Base-by-base conservation (phyloP, 2,113 vertebrate genomes). In the Dinomys branickii region DNA sequence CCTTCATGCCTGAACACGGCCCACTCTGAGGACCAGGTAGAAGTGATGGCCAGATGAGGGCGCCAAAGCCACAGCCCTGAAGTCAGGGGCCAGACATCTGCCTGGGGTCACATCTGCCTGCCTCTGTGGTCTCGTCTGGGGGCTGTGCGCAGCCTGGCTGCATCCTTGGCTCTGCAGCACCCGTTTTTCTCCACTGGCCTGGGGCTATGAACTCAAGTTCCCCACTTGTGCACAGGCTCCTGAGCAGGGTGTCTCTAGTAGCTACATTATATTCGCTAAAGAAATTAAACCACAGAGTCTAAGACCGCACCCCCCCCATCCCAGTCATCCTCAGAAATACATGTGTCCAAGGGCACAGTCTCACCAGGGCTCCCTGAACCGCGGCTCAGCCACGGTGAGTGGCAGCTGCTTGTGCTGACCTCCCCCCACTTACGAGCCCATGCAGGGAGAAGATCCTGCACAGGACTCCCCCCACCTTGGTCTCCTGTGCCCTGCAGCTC, bases 131-230 rank as follows among this genome's bases (percentile, higher is more conserved):
- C 61, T n/a, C 13, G 33, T 13, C 59, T 9, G 59, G 10, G 59
- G n/a, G 41, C 84, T 4, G 6, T 3, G 0, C 0, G 0, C 0
- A 47, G 2, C 63, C 35, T 16, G 5, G 28, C 81, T 20, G 3
- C 35, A 0, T 13, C 1, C 7, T 35, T 16, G 67, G 47, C 30
- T 9, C 7, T 56, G 38, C 33, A 19, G 26, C 28, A 0, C 47
- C 8, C 47, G 65, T 22, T 30, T 16, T 24, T 16, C 47, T 30
- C 20, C 26, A 47, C 10, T 24, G 12, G 33, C 44, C 14, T 33
- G 28, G 12, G 1, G 38, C 44, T 30, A 11, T 26, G 41, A 22
- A 50, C 61, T 24, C 38, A 4, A 50, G 61, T 0, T 22, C 67
- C 58, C 50, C 28, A 3, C 14, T 20, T 56, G 9, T 24, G 58